phyloP scores from a whole-genome alignment of 2,797 vertebrate species.

The Linurgus olivaceus region DNA sequence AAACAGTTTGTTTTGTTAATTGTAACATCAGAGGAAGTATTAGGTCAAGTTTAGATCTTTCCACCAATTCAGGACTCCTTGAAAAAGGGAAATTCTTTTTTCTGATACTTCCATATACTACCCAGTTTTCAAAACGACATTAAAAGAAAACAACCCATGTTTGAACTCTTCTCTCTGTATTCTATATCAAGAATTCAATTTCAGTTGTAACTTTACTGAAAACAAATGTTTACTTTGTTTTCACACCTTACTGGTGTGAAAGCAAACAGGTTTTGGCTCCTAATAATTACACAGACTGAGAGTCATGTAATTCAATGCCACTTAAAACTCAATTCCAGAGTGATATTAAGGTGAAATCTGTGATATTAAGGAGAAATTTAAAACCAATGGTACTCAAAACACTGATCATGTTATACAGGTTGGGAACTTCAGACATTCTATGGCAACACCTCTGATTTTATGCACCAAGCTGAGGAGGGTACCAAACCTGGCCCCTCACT shows the following conservation, averaged over 20 bases:
- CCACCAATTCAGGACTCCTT: background rate
- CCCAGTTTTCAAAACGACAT: slow-evolving; percentile 21
- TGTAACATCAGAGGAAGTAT: background rate
- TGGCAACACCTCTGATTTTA: background rate
- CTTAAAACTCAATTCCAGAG: slow-evolving; percentile 52
- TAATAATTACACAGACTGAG: slow-evolving; percentile 47
- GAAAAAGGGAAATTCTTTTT: slow-evolving; percentile 39
- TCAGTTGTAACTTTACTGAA: background rate
- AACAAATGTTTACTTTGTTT: background rate
- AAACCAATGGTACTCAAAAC: background rate
- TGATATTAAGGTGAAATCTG: background rate
- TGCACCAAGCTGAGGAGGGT: background rate
- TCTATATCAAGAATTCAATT: background rate
- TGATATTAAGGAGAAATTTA: background rate
- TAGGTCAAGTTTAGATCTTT: background rate
- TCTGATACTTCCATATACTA: background rate
- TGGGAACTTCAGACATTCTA: background rate
- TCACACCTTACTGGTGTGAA: background rate
- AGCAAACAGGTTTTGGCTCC: background rate
- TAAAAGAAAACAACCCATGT: slow-evolving; percentile 18
- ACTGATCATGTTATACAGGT: background rate
- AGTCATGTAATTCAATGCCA: slow-evolving; percentile 40
- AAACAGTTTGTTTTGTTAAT: background rate
- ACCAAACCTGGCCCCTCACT: background rate
- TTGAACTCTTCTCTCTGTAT: background rate